Conservation (phyloP, 2,888 invertebrate genomes). For the Balanococcus diminutus region DNA sequence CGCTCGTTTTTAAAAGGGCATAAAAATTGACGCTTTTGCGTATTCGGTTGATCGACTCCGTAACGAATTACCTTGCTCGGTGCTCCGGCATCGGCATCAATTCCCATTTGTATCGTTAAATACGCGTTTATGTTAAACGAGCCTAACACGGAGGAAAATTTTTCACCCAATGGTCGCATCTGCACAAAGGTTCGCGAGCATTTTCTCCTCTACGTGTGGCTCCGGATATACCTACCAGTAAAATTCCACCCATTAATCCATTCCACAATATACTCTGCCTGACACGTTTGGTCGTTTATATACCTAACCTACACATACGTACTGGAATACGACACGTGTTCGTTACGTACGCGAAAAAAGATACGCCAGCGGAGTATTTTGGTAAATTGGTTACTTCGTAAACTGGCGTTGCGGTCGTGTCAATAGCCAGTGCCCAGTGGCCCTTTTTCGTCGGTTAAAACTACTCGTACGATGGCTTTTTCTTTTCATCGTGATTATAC, state of each 20-base stretch:
- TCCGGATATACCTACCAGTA: not conserved
- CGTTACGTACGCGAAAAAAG: not conserved
- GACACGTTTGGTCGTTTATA: not conserved
- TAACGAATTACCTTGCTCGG: not conserved
- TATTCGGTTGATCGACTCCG: not conserved
- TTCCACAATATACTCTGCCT: not conserved
- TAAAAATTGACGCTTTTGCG: not conserved
- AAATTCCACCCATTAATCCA: not conserved
- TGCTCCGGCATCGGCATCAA: not conserved
- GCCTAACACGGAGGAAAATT: not conserved
- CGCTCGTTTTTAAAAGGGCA: not conserved
- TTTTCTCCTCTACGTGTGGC: too few species aligned
- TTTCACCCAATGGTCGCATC: not conserved
- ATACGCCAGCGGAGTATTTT: too few species aligned
- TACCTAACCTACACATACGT: not conserved
- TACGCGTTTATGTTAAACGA: slow-evolving; percentile 3
- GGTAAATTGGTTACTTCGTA: not conserved
- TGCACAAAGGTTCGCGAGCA: not conserved
- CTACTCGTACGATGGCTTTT: not conserved
- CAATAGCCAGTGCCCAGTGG: not conserved
- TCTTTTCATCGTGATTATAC: not conserved
- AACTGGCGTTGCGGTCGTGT: not conserved
- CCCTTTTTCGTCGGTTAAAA: not conserved
- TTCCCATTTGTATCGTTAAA: slow-evolving; percentile 25
- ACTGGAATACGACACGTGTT: not conserved